Percentiles rank a stretch among this genome's conserved stretches.
phyloP scores from a whole-genome alignment of 2,797 vertebrate genomes.

The Graptemys geographica region DNA sequence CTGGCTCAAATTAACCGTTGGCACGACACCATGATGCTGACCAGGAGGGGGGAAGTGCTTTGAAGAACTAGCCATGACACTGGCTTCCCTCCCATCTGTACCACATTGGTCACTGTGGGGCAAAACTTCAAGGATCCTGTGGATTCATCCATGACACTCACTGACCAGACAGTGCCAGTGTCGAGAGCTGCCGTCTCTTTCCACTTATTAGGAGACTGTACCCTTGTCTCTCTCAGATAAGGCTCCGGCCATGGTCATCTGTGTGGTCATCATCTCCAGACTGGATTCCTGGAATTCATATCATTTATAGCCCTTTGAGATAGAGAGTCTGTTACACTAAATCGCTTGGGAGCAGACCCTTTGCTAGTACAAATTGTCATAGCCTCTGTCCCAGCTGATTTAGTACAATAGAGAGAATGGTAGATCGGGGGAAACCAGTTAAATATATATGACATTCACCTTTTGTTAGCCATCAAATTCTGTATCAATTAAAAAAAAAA shows the following conservation, averaged over 20 bases:
- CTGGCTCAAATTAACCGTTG: neutral
- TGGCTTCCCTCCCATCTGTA: neutral
- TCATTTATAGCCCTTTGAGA: neutral
- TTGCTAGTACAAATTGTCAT: accelerated
- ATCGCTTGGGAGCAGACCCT: neutral
- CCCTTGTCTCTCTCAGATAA: neutral
- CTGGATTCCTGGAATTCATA: neutral
- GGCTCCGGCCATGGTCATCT: neutral
- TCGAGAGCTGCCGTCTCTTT: neutral
- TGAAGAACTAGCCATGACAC: neutral
- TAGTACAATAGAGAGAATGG: accelerated
- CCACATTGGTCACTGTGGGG: neutral
- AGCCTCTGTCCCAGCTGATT: neutral
- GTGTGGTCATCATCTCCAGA: too few relatives aligned
- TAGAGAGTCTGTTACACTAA: neutral
- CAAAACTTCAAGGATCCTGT: neutral
- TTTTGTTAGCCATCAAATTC: constrained; percentile 15
- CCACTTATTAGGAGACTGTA: neutral
- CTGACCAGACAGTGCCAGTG: neutral
- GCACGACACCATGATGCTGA: neutral
- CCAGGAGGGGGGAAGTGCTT: neutral
- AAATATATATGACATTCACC: constrained; percentile 40
- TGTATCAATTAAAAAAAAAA: neutral
- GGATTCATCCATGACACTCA: neutral
- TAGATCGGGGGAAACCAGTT: neutral